A percentile compares a stretch with the other conserved stretches of the same genome.
These are phyloP conservation scores for Telmatherina bonti DNA, from an alignment of 2,797 vertebrate species.

Conservation along the genomic window DNA sequence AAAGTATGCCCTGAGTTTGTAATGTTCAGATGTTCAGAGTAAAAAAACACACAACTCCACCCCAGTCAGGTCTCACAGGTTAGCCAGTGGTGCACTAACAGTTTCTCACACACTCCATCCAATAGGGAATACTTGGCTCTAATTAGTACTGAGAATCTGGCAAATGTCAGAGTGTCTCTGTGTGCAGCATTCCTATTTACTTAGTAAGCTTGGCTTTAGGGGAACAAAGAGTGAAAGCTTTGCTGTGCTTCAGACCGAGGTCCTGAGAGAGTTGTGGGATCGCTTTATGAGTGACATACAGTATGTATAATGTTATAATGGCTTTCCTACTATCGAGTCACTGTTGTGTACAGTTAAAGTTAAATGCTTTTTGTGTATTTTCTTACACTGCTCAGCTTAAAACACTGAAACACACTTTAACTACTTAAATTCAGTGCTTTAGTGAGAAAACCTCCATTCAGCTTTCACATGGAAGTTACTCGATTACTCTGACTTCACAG, in stretches of 20 bases:
- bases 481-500: too few species aligned
- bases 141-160: slow-evolving; percentile 92
- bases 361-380: slow-evolving; percentile 35
- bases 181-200: slow-evolving; percentile 88
- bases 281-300: slow-evolving; percentile 62
- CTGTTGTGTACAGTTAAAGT: slow-evolving; percentile 40
- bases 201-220: slow-evolving; percentile 82
- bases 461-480: background rate
- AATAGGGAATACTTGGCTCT: slow-evolving; percentile 88
- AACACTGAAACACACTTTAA: background rate
- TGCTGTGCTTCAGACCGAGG: slow-evolving; percentile 44
- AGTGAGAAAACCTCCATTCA: background rate
- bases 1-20: slow-evolving; percentile 69
- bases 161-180: slow-evolving; percentile 89
- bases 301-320: slow-evolving; percentile 58
- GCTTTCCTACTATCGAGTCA: slow-evolving; percentile 54
- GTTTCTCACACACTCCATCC: slow-evolving; percentile 86
- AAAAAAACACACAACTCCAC: slow-evolving; percentile 76
- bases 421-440: background rate
- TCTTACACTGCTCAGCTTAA: background rate
- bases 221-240: slow-evolving; percentile 67
- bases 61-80: slow-evolving; percentile 75
- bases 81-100: slow-evolving; percentile 81
- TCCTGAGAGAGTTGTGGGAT: slow-evolving; percentile 64
- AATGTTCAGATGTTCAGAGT: slow-evolving; percentile 62